Evolutionary conservation across 2,113 vertebrate genomes (phyloP).

Genomic region (Pseudorectes ferrugineus): DNA sequence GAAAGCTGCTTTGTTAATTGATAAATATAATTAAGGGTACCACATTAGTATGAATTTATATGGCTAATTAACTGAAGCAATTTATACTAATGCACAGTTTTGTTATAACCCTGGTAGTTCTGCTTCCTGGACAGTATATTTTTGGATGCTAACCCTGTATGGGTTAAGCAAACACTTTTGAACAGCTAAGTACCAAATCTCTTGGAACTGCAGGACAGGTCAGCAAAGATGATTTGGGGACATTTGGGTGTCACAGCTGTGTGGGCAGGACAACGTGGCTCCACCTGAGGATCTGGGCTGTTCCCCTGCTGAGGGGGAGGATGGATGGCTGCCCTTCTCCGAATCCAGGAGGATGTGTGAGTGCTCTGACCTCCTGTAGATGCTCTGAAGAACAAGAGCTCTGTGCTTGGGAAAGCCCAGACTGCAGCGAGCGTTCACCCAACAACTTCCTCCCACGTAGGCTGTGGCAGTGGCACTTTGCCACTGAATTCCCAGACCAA

Average conservation of each 20-base stretch:
- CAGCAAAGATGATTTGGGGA: neutral
- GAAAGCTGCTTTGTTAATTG: conserved; percentile 63
- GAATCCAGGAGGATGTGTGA: neutral
- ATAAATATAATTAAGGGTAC: conserved; percentile 69
- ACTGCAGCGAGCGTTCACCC: accelerated
- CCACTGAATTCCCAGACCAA: neutral
- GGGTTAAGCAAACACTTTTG: neutral
- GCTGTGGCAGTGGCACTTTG: neutral
- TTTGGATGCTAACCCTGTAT: neutral
- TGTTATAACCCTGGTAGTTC: neutral
- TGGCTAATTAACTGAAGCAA: conserved; percentile 58
- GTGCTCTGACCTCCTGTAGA: neutral
- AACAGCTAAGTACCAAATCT: neutral
- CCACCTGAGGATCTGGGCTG: neutral
- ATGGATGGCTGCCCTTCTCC: neutral
- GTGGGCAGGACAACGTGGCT: neutral
- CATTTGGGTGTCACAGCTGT: neutral
- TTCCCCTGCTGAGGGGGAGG: neutral
- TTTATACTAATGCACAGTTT: neutral
- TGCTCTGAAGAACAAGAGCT: neutral
- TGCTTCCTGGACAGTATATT: neutral
- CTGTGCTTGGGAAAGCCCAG: neutral
- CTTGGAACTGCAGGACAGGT: neutral
- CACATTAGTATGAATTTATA: conserved; percentile 66
- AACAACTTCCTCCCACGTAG: neutral